These are phyloP conservation scores for Nicator chloris DNA, from an alignment of 2,113 vertebrate genomes.

Conservation along the genomic window DNA sequence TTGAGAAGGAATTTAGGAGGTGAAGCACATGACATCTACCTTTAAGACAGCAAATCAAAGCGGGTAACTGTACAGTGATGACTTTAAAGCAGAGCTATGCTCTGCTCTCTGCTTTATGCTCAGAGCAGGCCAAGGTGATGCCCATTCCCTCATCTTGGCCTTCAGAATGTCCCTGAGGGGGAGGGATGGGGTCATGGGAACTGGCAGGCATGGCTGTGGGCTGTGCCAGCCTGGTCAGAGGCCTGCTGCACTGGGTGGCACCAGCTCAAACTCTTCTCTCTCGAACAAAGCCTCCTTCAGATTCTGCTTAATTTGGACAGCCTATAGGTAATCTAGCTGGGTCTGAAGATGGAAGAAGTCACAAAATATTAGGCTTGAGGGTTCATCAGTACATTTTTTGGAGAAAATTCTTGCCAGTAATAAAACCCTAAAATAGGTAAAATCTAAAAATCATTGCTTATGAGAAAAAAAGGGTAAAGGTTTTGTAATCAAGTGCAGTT, in stretches of 20 bases:
- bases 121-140: neutral
- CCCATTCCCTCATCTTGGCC: neutral
- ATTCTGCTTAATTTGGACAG: neutral
- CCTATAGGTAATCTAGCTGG: neutral
- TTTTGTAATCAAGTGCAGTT: neutral
- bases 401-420: neutral
- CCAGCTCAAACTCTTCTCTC: neutral
- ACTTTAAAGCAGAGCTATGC: neutral
- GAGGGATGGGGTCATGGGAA: neutral
- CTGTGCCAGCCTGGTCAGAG: neutral
- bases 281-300: neutral
- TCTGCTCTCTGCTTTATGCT: neutral
- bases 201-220: accelerated
- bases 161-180: neutral
- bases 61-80: neutral
- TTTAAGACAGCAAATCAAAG: neutral
- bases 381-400: neutral
- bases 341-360: neutral
- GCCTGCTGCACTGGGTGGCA: neutral
- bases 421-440: neutral
- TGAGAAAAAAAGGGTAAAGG: neutral
- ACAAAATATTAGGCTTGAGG: neutral
- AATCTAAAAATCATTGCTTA: neutral
- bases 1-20: neutral
- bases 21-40: neutral